Evolutionary conservation across 2,888 invertebrate species (phyloP), one percentile per base, ranked within the genome.

Genomic region (Amphipoea lucens): DNA sequence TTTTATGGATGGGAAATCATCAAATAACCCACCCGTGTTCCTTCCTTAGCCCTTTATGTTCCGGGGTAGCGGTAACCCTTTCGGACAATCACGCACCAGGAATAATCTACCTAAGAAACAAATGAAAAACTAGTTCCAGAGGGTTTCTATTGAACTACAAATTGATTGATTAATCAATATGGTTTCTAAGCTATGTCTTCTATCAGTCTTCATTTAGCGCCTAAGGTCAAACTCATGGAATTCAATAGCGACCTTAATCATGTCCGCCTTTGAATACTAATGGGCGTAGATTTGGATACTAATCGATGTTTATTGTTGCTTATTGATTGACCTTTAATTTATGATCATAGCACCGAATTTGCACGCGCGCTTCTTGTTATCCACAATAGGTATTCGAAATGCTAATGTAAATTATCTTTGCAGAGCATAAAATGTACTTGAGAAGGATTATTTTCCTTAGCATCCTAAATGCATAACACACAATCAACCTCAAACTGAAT

Each of bases 181-280:
- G n/a, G 6, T 17, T 36, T 63, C n/a, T n/a, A n/a, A 51, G 17
- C 29, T 23, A 40, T 29, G 40, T 9, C 20, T 69, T 69, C n/a
- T 36, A 17, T 14, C n/a, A 29, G 23, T 36, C 51, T 78, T 45
- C 51, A 45, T 69, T 63, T 20, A 63, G 20, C 3, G 20, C 3
- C 45, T 65, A 79, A 70, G 78, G 78, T 78, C 51, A 70, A 77
- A 9, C 51, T n/a, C 4, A 69, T 45, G n/a, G 70, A 62, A 70
- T 71, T 78, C 42, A n/a, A 7, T 54, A 70, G 63, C n/a, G 54
- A 45, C 69, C 63, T 78, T 70, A 54, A 42, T 54, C 4, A 36
- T 45, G 54, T 70, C 42, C n/a, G 20, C 5, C 54, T 45, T 40
- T 71, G 71, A 63, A 79, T 78, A 78, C 63, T 54, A 65, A 78